Conservation (phyloP, 2,797 vertebrate species). For the Clamator glandarius region DNA sequence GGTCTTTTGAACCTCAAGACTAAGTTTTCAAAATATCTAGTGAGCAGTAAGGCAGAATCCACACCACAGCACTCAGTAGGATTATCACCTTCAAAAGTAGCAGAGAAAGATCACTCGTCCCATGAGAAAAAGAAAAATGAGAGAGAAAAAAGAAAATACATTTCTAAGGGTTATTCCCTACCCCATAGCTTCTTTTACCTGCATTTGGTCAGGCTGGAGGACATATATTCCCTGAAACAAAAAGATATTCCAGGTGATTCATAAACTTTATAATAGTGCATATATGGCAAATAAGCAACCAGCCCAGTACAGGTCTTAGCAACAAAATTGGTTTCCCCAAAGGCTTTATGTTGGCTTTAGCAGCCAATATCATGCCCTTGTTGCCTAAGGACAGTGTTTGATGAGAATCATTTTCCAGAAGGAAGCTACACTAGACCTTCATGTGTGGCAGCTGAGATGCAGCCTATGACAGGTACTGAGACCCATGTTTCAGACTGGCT, state of each 20-base stretch:
- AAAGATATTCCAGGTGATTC: conserved; percentile 53
- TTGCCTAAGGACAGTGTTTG: not conserved
- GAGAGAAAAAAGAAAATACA: not conserved
- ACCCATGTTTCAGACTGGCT: not conserved
- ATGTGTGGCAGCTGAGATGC: not conserved
- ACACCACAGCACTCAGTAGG: not conserved
- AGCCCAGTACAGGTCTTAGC: not conserved
- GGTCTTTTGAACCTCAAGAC: not conserved
- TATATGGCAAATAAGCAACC: not conserved
- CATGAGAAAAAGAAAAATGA: not conserved
- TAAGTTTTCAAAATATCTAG: not conserved
- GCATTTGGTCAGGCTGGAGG: conserved; percentile 95
- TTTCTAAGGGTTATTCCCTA: conserved; percentile 2
- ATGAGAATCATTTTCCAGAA: not conserved
- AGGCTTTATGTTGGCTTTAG: conserved; percentile 7
- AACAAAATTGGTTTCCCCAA: not conserved
- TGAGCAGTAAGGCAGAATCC: not conserved
- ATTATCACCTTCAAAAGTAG: not conserved
- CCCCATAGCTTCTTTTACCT: conserved; percentile 79
- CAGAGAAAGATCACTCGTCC: not conserved
- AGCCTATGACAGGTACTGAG: not conserved
- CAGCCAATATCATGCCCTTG: not conserved
- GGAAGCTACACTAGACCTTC: not conserved
- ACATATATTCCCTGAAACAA: conserved; percentile 85
- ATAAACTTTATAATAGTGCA: not conserved